Percentiles rank a stretch among this genome's conserved stretches.
phyloP scores from a whole-genome alignment of 2,888 invertebrate genomes.

The Eupithecia inturbata region DNA sequence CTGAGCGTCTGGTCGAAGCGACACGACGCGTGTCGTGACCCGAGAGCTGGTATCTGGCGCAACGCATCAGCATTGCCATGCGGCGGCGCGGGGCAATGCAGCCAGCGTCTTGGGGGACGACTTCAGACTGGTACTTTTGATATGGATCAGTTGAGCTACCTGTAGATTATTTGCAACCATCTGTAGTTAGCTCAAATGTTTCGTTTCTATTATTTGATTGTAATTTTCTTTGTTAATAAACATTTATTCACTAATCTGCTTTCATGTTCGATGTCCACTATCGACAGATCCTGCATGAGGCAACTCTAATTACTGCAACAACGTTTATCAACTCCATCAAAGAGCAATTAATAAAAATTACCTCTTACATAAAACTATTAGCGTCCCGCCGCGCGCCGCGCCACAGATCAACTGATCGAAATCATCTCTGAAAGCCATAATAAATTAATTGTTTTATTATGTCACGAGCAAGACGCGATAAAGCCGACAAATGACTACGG shows the following conservation, averaged over 20 bases:
- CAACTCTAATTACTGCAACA: conserved; percentile 57
- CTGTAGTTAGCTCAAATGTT: no score
- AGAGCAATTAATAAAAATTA: conserved; percentile 81
- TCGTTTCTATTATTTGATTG: no score
- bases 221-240: no score
- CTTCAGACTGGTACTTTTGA: no score
- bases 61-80: no score
- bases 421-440: conserved; percentile 72
- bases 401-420: conserved; percentile 76
- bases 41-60: no score
- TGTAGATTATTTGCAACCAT: no score
- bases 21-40: no score
- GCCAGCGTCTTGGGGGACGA: no score
- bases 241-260: not conserved
- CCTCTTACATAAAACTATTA: conserved; percentile 79
- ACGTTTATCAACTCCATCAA: conserved; percentile 69
- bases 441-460: conserved; percentile 84
- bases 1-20: no score
- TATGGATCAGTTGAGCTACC: no score
- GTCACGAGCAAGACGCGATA: conserved; percentile 75
- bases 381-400: conserved; percentile 72
- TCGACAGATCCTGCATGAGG: conserved; percentile 68
- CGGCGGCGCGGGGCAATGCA: no score
- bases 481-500: conserved; percentile 76
- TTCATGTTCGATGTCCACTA: conserved; percentile 1